These are phyloP conservation scores for Stenotaenia linearis DNA, from an alignment of 2,888 invertebrate species.

Conservation along the genomic window DNA sequence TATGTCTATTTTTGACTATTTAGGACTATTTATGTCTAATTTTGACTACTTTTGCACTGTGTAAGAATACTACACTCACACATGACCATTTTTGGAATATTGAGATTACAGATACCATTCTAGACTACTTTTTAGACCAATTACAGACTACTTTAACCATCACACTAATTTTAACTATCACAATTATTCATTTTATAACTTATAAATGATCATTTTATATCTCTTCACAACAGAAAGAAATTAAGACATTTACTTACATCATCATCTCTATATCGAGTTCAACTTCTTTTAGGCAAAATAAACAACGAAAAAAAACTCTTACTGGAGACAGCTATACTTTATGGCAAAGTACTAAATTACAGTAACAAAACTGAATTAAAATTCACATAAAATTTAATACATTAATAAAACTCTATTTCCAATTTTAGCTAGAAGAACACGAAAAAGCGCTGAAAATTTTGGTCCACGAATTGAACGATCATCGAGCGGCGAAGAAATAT, in stretches of 20 bases:
- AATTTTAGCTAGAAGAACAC: conserved; percentile 51
- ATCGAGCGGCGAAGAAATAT: conserved; percentile 51
- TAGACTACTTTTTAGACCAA: too few relatives aligned
- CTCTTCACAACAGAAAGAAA: conserved; percentile 42
- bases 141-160: too few relatives aligned
- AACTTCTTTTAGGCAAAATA: conserved; percentile 50
- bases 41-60: too few relatives aligned
- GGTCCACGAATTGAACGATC: conserved; percentile 51
- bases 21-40: too few relatives aligned
- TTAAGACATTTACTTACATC: conserved; percentile 48
- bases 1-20: too few relatives aligned
- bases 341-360: conserved; percentile 50
- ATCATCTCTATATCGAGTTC: conserved; percentile 49
- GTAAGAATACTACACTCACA: too few relatives aligned
- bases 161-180: too few relatives aligned
- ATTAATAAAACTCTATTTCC: conserved; percentile 29
- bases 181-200: too few relatives aligned
- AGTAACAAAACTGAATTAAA: background rate
- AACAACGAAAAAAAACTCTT: conserved; percentile 48
- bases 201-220: too few relatives aligned
- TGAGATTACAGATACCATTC: too few relatives aligned
- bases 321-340: conserved; percentile 52
- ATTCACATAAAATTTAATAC: background rate
- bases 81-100: too few relatives aligned
- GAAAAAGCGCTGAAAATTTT: conserved; percentile 52